Conservation (phyloP, 1,140 invertebrate genomes). For the Drepana arcuata region DNA sequence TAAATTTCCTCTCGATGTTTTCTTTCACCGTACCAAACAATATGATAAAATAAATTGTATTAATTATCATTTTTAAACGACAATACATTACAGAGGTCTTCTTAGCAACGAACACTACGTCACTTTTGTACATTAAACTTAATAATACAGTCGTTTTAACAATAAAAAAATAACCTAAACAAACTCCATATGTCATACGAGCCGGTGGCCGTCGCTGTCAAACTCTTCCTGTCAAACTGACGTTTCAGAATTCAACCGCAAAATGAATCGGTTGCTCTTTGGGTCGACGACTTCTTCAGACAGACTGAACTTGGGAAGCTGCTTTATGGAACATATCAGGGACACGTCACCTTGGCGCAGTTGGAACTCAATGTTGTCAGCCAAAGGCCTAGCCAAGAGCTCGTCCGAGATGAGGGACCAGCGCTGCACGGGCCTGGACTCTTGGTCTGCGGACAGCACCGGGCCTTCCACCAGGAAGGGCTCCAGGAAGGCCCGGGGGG, state of each 20-base stretch:
- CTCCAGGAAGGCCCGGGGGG: conserved; percentile 94
- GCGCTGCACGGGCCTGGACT: conserved; percentile 82
- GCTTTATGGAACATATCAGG: conserved; percentile 87
- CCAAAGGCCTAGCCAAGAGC: conserved; percentile 86
- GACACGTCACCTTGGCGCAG: conserved; percentile 94
- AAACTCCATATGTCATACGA: conserved; percentile 52
- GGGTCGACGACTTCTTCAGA: conserved; percentile 96
- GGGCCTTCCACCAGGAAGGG: conserved; percentile 86
- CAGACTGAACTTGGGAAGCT: conserved; percentile 93
- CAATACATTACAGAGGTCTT: too few species aligned
- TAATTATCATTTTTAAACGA: too few species aligned
- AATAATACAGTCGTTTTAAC: too few species aligned
- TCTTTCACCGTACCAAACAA: too few species aligned
- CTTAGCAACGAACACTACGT: too few species aligned
- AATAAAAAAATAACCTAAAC: conserved; percentile 12
- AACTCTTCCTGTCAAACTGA: conserved; percentile 84
- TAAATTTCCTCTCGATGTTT: too few species aligned
- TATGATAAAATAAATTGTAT: too few species aligned
- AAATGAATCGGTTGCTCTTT: conserved; percentile 95
- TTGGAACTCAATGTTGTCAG: conserved; percentile 89
- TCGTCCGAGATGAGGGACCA: conserved; percentile 96
- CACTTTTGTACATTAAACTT: too few species aligned
- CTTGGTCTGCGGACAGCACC: conserved; percentile 86
- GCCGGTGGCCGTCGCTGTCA: conserved; percentile 31
- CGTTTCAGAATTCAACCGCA: conserved; percentile 95